Percentiles rank a stretch among this genome's conserved stretches.
phyloP scores from a whole-genome alignment of 2,113 vertebrate genomes.

The Tauraco erythrolophus region DNA sequence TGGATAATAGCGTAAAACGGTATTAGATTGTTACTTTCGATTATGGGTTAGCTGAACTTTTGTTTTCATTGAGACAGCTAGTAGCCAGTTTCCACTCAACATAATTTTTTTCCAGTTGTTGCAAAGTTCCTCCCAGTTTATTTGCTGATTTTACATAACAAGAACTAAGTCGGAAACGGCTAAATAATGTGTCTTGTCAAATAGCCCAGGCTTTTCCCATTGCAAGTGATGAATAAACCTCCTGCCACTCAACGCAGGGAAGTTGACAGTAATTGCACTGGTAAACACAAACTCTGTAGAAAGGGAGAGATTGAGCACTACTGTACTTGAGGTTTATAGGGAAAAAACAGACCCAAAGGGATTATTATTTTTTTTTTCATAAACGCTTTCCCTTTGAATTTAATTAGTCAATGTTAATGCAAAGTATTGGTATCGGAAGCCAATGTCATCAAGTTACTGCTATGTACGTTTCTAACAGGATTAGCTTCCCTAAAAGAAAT shows the following conservation, averaged over 20 bases:
- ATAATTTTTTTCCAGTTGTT: not conserved
- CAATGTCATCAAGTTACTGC: not conserved
- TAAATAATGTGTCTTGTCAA: not conserved
- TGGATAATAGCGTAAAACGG: accelerated
- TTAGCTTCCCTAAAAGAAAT: not conserved
- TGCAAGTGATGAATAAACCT: not conserved
- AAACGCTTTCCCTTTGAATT: not conserved
- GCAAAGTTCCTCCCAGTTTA: not conserved
- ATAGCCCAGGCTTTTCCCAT: not conserved
- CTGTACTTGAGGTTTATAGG: not conserved
- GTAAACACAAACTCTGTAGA: not conserved
- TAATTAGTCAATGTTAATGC: not conserved
- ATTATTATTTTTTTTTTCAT: not conserved
- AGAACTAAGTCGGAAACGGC: not conserved
- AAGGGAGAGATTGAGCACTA: not conserved
- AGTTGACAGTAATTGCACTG: not conserved
- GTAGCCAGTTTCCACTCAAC: not conserved
- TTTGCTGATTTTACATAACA: not conserved
- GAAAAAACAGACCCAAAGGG: not conserved
- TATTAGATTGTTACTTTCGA: accelerated
- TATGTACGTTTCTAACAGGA: not conserved
- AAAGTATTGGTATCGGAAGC: not conserved
- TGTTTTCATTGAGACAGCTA: not conserved
- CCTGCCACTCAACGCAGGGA: not conserved
- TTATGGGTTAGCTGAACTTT: not conserved